Conservation (phyloP, 2,113 vertebrate genomes). For the Bagarius yarrelli region DNA sequence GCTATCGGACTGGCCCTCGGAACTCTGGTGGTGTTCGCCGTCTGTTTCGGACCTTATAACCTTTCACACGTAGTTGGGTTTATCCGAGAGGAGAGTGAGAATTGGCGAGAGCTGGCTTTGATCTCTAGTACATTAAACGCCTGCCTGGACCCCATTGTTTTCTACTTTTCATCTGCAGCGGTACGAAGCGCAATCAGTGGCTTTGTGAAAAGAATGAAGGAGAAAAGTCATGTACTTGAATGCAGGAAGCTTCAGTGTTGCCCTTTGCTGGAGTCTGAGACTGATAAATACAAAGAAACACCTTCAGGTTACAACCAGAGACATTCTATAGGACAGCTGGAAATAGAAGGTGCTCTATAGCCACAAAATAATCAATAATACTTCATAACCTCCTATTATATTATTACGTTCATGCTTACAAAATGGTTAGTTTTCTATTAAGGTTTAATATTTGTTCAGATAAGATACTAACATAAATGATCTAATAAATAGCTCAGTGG, state of each 20-base stretch:
- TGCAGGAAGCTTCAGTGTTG: conserved; percentile 30
- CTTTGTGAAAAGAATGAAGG: conserved; percentile 55
- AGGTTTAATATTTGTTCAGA: no score
- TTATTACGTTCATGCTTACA: no score
- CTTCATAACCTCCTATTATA: no score
- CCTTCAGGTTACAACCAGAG: conserved; percentile 21
- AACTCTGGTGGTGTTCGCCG: conserved; percentile 74
- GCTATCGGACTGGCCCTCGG: conserved; percentile 72
- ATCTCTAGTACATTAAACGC: conserved; percentile 72
- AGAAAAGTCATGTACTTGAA: conserved; percentile 62
- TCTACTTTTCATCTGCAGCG: conserved; percentile 72
- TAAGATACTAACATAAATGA: no score
- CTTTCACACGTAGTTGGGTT: conserved; percentile 78
- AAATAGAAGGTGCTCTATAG: neutral
- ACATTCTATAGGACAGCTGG: neutral
- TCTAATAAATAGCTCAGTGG: no score
- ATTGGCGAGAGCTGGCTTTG: conserved; percentile 68
- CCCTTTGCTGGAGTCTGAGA: conserved; percentile 11
- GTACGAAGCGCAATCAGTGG: conserved; percentile 63
- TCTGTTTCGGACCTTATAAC: conserved; percentile 81
- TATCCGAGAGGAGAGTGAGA: conserved; percentile 49
- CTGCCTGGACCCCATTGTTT: conserved; percentile 76
- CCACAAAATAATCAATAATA: no score
- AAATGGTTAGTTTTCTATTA: no score
- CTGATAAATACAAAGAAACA: conserved; percentile 37